Evolutionary conservation across 37 sponge, comb jelly and placozoan species (phyloP).

Genomic region (Lycopodina hypogea): DNA sequence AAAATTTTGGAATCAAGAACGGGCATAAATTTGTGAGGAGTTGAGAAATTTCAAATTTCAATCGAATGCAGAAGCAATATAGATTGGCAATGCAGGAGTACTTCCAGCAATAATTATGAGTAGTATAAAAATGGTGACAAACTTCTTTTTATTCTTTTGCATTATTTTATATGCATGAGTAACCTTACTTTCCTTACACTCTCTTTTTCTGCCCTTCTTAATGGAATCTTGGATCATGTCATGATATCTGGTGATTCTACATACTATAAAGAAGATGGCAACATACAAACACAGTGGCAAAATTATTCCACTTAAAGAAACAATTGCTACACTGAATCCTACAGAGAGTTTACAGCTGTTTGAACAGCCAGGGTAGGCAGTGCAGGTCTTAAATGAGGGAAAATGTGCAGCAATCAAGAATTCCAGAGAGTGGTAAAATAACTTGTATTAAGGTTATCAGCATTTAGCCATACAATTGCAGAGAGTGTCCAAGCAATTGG

Average conservation of each 20-base stretch:
- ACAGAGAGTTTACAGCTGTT: background rate
- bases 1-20: no score
- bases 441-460: background rate
- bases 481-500: background rate
- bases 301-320: background rate
- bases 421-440: background rate
- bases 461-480: background rate
- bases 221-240: no score
- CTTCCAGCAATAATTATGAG: background rate
- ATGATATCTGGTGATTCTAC: no score
- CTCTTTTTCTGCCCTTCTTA: no score
- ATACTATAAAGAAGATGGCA: background rate
- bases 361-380: slow-evolving; percentile 1
- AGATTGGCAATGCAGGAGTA: background rate
- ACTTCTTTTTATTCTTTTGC: background rate
- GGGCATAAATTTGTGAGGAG: background rate
- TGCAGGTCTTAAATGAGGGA: slow-evolving; percentile 2
- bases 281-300: background rate
- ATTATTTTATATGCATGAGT: background rate
- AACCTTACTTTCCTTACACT: background rate
- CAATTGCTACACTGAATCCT: background rate
- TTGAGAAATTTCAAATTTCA: background rate
- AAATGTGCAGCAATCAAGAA: background rate
- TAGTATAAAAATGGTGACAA: background rate
- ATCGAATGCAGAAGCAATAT: background rate